These are phyloP conservation scores for Notechis scutatus DNA, from an alignment of 2,113 vertebrate species.

Conservation along the genomic window DNA sequence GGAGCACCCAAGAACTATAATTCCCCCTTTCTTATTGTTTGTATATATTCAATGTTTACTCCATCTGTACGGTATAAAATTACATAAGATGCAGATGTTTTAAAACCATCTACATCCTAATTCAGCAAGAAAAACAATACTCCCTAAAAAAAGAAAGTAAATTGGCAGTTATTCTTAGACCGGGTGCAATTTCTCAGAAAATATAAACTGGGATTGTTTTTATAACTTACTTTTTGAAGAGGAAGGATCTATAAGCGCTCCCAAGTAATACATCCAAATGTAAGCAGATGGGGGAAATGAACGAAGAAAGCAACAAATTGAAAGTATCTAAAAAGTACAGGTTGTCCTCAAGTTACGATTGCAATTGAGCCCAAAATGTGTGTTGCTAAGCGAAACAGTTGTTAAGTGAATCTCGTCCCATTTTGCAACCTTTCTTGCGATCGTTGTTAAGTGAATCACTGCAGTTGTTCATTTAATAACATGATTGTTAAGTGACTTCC, in stretches of 20 bases:
- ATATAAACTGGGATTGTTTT: background rate
- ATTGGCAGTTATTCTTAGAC: background rate
- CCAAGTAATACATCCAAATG: background rate
- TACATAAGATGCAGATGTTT: constrained; percentile 13
- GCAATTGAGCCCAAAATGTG: no score
- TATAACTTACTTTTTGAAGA: background rate
- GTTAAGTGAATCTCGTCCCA: no score
- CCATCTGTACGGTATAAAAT: background rate
- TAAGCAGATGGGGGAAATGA: background rate
- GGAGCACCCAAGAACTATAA: background rate
- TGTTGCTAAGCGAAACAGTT: no score
- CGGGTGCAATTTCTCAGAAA: background rate
- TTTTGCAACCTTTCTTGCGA: no score
- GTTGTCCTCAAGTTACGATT: no score
- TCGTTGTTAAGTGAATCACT: no score
- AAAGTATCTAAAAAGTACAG: background rate
- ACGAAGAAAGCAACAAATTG: background rate
- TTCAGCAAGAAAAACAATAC: background rate
- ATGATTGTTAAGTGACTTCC: no score
- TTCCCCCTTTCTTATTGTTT: background rate
- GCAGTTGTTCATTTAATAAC: no score
- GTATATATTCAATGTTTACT: background rate
- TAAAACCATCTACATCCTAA: background rate
- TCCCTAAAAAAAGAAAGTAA: background rate
- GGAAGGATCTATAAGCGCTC: background rate